phyloP scores from a whole-genome alignment of 2,797 vertebrate genomes.

The Sebastolobus alascanus region DNA sequence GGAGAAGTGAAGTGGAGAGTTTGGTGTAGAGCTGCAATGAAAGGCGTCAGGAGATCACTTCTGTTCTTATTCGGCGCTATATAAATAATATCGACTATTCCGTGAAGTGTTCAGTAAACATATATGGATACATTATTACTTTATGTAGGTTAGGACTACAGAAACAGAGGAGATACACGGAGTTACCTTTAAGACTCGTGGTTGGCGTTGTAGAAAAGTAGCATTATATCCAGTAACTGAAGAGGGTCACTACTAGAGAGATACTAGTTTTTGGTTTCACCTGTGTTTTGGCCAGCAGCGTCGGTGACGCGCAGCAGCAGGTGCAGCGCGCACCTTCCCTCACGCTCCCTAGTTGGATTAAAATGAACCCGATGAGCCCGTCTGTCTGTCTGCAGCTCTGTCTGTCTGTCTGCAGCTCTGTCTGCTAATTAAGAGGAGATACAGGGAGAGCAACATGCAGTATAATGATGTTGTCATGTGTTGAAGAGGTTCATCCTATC shows the following conservation, averaged over 20 bases:
- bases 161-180: not conserved
- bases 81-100: too few species aligned
- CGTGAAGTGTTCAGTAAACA: not conserved
- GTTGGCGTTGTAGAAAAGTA: too few species aligned
- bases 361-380: conserved; percentile 2
- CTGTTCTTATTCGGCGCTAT: too few species aligned
- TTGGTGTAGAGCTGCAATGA: not conserved
- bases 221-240: too few species aligned
- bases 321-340: conserved; percentile 26
- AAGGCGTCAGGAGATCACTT: not conserved
- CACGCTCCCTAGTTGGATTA: conserved; percentile 46
- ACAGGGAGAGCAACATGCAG: not conserved
- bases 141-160: not conserved
- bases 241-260: too few species aligned
- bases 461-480: not conserved
- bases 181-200: not conserved
- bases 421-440: not conserved
- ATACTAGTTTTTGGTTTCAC: too few species aligned
- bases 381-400: conserved; percentile 14
- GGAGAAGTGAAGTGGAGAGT: not conserved
- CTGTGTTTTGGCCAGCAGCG: not conserved
- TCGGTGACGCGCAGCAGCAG: conserved; percentile 12
- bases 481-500: not conserved
- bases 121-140: not conserved
- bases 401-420: conserved; percentile 35